A percentile compares a stretch with the other conserved stretches of the same genome.
phyloP scores from a whole-genome alignment of 2,888 invertebrate species.

The Rhagium mordax region DNA sequence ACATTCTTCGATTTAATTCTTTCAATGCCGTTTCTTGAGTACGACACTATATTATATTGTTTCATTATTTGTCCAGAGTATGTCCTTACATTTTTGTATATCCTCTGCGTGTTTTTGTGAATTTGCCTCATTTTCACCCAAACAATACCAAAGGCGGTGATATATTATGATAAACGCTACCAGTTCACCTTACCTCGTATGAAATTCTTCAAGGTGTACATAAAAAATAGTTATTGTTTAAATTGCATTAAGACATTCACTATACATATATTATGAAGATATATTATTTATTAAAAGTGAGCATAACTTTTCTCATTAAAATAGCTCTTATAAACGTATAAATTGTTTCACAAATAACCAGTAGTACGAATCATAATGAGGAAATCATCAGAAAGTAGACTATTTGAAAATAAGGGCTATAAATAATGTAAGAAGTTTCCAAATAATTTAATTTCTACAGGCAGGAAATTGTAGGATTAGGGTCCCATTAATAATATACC shows the following conservation, averaged over 20 bases:
- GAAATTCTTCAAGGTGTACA: neutral
- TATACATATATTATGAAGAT: no score
- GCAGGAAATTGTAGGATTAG: no score
- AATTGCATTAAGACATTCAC: neutral
- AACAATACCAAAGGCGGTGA: slow-evolving; percentile 3
- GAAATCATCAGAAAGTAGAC: no score
- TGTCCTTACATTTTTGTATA: neutral
- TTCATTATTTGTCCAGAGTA: neutral
- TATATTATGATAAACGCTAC: neutral
- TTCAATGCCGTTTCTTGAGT: neutral
- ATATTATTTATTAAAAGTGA: no score
- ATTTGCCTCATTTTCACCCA: neutral
- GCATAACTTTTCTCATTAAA: no score
- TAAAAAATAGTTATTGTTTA: neutral
- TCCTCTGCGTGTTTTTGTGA: neutral
- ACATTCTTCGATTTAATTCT: neutral
- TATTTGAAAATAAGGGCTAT: no score
- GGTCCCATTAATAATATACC: no score
- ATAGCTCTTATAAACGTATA: no score
- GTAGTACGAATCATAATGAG: no score
- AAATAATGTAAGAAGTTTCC: no score
- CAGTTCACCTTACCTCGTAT: slow-evolving; percentile 1
- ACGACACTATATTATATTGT: neutral
- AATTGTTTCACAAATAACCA: no score
- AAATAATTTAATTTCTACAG: no score